Conservation (phyloP, 2,888 invertebrate genomes). For the Gymnoscelis rufifasciata region DNA sequence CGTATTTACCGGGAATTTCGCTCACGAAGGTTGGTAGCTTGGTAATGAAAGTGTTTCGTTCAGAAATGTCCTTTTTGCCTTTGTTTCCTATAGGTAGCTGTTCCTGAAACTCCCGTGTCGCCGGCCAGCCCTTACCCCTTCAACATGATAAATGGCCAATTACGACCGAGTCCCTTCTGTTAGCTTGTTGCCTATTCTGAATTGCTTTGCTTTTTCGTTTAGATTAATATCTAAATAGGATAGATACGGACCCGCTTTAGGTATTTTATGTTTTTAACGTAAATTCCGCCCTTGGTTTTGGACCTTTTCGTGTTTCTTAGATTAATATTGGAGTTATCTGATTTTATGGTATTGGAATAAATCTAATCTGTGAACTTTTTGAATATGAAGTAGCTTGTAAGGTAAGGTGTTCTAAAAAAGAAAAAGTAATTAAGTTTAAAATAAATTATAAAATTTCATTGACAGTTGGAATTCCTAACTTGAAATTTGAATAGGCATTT, state of each 20-base stretch:
- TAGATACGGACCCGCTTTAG: conserved; percentile 76
- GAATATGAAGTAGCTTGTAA: not conserved
- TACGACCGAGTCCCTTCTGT: conserved; percentile 75
- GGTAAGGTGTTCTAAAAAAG: too few relatives aligned
- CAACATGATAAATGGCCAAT: conserved; percentile 81
- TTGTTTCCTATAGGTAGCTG: conserved; percentile 3
- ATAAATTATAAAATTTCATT: too few relatives aligned
- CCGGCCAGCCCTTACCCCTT: conserved; percentile 68
- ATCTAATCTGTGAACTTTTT: not conserved
- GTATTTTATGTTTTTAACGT: conserved; percentile 79
- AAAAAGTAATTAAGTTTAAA: too few relatives aligned
- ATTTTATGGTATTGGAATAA: conserved; percentile 5
- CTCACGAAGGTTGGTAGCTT: too few relatives aligned
- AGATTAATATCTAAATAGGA: conserved; percentile 80
- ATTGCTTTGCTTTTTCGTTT: conserved; percentile 80
- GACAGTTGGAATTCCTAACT: too few relatives aligned
- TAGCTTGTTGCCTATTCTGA: conserved; percentile 80
- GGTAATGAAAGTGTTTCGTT: too few relatives aligned
- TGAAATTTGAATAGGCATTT: too few relatives aligned
- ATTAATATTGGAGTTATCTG: conserved; percentile 24
- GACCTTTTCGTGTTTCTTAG: conserved; percentile 29
- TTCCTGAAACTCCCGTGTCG: conserved; percentile 16
- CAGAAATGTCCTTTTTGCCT: not conserved
- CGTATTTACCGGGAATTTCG: too few relatives aligned
- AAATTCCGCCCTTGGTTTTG: conserved; percentile 71